Conservation (phyloP, 37 sponge, comb jelly and placozoan species). For the Petrosia ficiformis region DNA sequence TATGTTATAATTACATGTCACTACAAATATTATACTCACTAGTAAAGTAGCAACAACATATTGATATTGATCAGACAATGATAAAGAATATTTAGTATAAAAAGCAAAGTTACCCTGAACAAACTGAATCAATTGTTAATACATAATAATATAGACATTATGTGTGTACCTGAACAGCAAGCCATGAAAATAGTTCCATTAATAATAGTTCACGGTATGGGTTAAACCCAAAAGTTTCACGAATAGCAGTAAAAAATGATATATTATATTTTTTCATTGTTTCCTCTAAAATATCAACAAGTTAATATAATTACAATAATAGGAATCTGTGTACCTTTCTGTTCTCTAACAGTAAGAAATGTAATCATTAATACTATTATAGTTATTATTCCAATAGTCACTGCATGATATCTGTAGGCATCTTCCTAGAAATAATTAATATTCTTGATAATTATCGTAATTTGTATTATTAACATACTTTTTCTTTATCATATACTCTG, state of each 20-base stretch:
- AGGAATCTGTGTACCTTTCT: slow-evolving; percentile 32
- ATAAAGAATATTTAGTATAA: slow-evolving; percentile 63
- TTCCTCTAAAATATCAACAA: not conserved
- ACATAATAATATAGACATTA: not conserved
- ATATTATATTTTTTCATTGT: slow-evolving; percentile 25
- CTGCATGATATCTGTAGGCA: slow-evolving; percentile 60
- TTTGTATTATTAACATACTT: not conserved
- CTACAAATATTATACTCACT: slow-evolving; percentile 13
- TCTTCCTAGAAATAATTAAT: not conserved
- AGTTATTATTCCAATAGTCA: slow-evolving; percentile 37
- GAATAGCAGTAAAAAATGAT: slow-evolving; percentile 46
- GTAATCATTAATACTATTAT: slow-evolving; percentile 33
- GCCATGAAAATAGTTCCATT: slow-evolving; percentile 68
- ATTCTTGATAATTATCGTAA: not conserved
- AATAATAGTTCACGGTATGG: slow-evolving; percentile 49
- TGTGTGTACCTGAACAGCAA: slow-evolving; percentile 57
- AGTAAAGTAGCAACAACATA: slow-evolving; percentile 66
- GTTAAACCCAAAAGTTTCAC: slow-evolving; percentile 25
- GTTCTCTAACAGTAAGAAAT: slow-evolving; percentile 66
- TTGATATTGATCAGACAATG: slow-evolving; percentile 68
- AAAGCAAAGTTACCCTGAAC: slow-evolving; percentile 71
- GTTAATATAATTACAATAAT: not conserved
- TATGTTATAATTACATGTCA: not conserved
- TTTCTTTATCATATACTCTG: not conserved
- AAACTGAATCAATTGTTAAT: slow-evolving; percentile 42